Evolutionary conservation across 2,888 invertebrate species (phyloP).

Genomic region (Phorcus lineatus): DNA sequence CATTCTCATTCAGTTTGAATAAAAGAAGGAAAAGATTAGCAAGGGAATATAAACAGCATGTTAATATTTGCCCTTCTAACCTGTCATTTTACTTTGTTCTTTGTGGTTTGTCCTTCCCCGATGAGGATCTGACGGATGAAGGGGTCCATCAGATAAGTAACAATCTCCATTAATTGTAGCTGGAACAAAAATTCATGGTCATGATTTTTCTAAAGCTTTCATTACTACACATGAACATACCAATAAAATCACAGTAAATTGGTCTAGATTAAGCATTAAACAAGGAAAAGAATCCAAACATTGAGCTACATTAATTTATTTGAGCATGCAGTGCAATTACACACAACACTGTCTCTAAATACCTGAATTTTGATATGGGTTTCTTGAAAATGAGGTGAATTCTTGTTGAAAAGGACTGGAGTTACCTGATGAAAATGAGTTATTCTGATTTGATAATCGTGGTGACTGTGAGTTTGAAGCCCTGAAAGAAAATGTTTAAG

Average conservation of each 20-base stretch:
- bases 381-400: slow-evolving; percentile 21
- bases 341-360: neutral
- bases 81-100: slow-evolving; percentile 26
- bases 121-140: slow-evolving; percentile 30
- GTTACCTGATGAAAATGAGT: slow-evolving; percentile 9
- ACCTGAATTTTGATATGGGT: slow-evolving; percentile 20
- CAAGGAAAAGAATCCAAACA: too few species aligned
- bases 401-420: slow-evolving; percentile 26
- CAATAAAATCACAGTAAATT: too few species aligned
- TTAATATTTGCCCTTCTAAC: neutral
- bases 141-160: slow-evolving; percentile 23
- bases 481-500: neutral
- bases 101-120: slow-evolving; percentile 26
- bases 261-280: too few species aligned
- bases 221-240: too few species aligned
- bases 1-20: too few species aligned
- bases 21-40: neutral
- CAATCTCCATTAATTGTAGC: slow-evolving; percentile 33
- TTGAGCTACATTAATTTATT: too few species aligned
- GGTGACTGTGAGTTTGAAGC: neutral
- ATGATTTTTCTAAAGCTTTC: too few species aligned
- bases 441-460: slow-evolving; percentile 7
- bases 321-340: too few species aligned
- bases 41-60: neutral
- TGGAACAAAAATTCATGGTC: neutral